A percentile compares a stretch with the other conserved stretches of the same genome.
Evolutionary conservation across 2,797 vertebrate species (phyloP).

Genomic region (Enteromius mattozi): DNA sequence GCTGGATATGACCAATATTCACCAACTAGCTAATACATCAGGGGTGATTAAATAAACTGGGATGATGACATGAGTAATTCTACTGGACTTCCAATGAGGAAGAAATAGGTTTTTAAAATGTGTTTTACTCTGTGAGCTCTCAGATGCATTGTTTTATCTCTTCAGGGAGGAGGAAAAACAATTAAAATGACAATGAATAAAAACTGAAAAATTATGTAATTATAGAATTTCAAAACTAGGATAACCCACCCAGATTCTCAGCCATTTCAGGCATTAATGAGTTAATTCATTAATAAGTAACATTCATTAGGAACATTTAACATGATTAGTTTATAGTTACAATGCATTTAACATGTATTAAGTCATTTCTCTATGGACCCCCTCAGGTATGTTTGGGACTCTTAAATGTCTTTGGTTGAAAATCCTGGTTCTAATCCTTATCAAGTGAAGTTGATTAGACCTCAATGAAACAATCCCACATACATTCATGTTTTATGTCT

Average conservation of each 20-base stretch:
- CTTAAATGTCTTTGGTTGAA: background rate
- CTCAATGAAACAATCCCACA: background rate
- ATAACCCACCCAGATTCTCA: background rate
- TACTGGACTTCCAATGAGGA: background rate
- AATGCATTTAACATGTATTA: background rate
- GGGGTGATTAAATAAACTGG: background rate
- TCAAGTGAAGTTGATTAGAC: background rate
- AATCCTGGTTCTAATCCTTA: background rate
- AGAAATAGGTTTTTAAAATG: background rate
- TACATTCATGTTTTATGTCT: background rate
- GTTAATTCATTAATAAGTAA: background rate
- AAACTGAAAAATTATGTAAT: background rate
- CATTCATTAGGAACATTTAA: constrained; percentile 4
- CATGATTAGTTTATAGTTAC: background rate
- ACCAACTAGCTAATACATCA: background rate
- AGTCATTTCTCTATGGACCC: background rate
- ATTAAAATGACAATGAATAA: background rate
- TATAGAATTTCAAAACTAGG: background rate
- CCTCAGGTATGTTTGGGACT: background rate
- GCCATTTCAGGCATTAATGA: background rate
- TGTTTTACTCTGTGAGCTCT: background rate
- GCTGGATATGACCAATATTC: background rate
- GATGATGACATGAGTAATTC: background rate
- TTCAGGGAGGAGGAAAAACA: background rate
- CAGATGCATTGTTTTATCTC: background rate